Conservation (phyloP, 2,888 invertebrate genomes). For the Pemphredon lugubris region DNA sequence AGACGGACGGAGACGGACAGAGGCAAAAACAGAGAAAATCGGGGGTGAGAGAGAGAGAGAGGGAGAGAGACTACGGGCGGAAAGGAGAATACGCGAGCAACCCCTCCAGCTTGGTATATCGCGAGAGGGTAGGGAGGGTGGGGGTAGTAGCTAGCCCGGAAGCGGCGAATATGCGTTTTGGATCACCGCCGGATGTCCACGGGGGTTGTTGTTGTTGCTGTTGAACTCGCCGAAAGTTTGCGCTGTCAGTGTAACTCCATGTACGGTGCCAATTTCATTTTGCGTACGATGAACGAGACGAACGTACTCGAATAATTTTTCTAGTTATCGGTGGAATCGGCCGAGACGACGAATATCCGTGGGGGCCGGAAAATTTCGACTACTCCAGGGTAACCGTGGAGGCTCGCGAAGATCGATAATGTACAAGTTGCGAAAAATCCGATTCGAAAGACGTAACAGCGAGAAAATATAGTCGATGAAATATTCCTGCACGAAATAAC, state of each 20-base stretch:
- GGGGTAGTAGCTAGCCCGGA: constrained; percentile 69
- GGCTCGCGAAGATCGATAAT: no score
- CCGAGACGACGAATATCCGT: no score
- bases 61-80: constrained; percentile 14
- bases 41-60: constrained; percentile 32
- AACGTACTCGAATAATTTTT: background rate
- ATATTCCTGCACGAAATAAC: constrained; percentile 26
- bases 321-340: background rate
- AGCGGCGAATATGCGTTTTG: constrained; percentile 72
- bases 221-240: background rate
- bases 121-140: constrained; percentile 44
- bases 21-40: constrained; percentile 59
- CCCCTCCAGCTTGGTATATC: constrained; percentile 61
- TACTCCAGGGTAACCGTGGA: no score
- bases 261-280: background rate
- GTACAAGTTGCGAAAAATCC: no score
- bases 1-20: constrained; percentile 59
- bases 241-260: constrained; percentile 3
- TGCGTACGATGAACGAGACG: background rate
- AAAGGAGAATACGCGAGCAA: constrained; percentile 43
- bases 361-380: no score
- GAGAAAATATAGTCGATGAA: constrained; percentile 23
- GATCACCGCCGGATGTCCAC: constrained; percentile 63
- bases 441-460: constrained; percentile 10
- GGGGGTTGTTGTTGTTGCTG: constrained; percentile 46